Percentiles rank a stretch among this genome's conserved stretches.
phyloP scores from a whole-genome alignment of 1,140 invertebrate genomes.

The Teleopsis dalmanni region DNA sequence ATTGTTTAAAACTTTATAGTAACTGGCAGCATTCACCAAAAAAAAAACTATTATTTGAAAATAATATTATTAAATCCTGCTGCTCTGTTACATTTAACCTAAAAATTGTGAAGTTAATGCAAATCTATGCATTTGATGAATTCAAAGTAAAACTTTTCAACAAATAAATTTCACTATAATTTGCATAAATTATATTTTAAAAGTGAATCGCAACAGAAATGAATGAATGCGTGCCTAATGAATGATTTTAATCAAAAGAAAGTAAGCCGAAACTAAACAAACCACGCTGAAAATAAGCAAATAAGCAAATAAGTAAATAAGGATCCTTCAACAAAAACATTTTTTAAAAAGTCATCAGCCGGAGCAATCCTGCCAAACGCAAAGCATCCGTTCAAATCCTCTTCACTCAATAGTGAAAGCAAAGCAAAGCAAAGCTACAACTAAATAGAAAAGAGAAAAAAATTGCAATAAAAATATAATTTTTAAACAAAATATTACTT shows the following conservation, averaged over 20 bases:
- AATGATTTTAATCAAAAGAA: slow-evolving; percentile 8
- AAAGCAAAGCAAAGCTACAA: no score
- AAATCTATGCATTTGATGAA: neutral
- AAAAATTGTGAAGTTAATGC: neutral
- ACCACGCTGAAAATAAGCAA: neutral
- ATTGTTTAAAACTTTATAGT: neutral
- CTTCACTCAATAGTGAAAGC: no score
- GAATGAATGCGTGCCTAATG: slow-evolving; percentile 1
- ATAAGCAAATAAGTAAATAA: neutral
- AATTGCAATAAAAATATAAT: no score
- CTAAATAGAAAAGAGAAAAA: no score
- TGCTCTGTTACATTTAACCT: neutral
- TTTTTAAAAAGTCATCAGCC: no score
- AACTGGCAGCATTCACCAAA: neutral
- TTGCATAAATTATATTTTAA: slow-evolving; percentile 6
- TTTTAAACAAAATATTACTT: no score
- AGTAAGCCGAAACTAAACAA: slow-evolving; percentile 8
- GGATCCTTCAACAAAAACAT: no score
- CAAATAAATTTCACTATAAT: slow-evolving; percentile 2
- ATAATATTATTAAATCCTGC: neutral
- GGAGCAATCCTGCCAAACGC: no score
- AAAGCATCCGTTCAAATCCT: no score
- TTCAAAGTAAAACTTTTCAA: slow-evolving; percentile 1
- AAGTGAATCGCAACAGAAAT: neutral
- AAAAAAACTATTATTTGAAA: no score